Base-by-base conservation (phyloP, 2,113 vertebrate species). In the Hipposideros armiger region DNA sequence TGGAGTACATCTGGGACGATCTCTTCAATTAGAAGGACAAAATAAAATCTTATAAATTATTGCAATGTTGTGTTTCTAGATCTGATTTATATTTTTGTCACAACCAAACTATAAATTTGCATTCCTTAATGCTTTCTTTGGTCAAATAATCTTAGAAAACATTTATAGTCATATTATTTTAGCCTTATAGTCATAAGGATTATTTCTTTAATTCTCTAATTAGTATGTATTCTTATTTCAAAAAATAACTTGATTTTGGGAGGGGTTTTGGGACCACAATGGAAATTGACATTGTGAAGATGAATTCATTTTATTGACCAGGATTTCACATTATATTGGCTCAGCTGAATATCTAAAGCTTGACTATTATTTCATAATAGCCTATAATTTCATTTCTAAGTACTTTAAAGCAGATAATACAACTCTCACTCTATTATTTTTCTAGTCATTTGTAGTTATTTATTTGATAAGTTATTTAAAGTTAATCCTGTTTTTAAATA, bases 331-430 rank as follows among this genome's bases (percentile, higher is more conserved):
- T 87, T 95, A 56, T 83, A 16, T 84, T 84, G 24, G 20, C 5
- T 80, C 42, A 84, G 15, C 5, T 72, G 40, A 82, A 64, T 64
- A 15, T 90, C n/a, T 4, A 7, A 84, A 80, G 45, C 30, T 64
- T 90, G 32, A 69, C 54, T 95, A 40, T 22, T 69, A 52, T 91
- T 94, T 87, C 40, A 85, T 87, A 87, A 83, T 80, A 67, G 72
- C 5, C 40, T 73, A 56, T 77, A 58, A 22, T 67, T 94, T 74
- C 40, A 56, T 86, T 78, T 83, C 30, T 70, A 83, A 54, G 7
- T 81, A 90, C 69, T 89, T 91, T 72, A 81, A 96, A 70, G 1
- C 24, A 58, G 64, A n/a, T 80, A 77, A 56, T 80, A 28, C 1
- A 94, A 88, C 24, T 90, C 30, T 81, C 73, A 56, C 26, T 82